Percentiles rank a stretch among this genome's conserved stretches.
Evolutionary conservation across 2,888 invertebrate genomes (phyloP).

Genomic region (Eristalis pertinax): DNA sequence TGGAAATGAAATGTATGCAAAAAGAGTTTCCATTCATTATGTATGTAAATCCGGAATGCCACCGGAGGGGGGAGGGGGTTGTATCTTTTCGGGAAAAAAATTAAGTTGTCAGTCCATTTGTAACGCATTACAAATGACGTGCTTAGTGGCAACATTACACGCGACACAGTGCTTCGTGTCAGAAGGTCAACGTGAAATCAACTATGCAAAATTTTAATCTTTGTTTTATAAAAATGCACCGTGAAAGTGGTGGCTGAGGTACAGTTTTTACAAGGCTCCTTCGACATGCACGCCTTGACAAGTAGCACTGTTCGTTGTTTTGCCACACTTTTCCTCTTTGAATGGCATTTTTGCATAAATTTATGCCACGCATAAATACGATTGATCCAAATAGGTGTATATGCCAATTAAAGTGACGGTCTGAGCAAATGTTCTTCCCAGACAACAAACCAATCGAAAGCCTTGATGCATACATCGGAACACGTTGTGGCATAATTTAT

Average conservation of each 20-base stretch:
- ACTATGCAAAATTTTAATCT: not conserved
- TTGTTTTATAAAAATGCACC: not conserved
- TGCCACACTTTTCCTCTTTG: not conserved
- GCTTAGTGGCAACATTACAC: not conserved
- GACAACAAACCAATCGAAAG: not conserved
- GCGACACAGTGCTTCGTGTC: not conserved
- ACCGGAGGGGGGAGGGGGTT: not conserved
- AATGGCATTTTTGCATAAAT: too few species aligned
- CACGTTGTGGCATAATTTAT: not conserved
- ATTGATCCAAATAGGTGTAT: too few species aligned
- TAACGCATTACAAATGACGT: not conserved
- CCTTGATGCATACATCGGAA: not conserved
- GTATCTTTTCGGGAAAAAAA: not conserved
- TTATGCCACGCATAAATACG: too few species aligned
- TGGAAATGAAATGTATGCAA: constrained; percentile 54
- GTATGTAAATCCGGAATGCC: not conserved
- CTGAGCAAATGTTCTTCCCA: too few species aligned
- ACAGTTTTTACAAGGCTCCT: not conserved
- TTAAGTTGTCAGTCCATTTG: not conserved
- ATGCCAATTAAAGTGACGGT: too few species aligned
- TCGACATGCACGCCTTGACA: not conserved
- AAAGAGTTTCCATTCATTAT: constrained; percentile 3
- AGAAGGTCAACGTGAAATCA: not conserved
- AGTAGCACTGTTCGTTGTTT: not conserved
- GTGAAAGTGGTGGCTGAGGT: not conserved